Evolutionary conservation across 2,888 invertebrate species (phyloP).

Genomic region (Tortrix viridana): DNA sequence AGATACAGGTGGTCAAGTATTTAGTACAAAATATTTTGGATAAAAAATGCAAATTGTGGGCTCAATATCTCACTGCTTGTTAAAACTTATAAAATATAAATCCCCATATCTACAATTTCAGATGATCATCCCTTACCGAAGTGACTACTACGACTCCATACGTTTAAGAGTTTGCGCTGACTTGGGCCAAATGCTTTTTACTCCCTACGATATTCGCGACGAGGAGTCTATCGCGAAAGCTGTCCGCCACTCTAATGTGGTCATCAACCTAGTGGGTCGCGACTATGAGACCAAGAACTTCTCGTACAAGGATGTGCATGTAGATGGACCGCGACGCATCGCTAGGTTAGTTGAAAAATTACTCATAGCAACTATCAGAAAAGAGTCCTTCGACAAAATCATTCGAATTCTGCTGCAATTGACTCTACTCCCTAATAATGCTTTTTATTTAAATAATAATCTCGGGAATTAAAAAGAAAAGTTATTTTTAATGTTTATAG

Average conservation of each 20-base stretch:
- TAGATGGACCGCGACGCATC: constrained; percentile 91
- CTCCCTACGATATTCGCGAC: constrained; percentile 93
- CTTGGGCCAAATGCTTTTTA: constrained; percentile 96
- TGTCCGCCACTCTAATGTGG: constrained; percentile 97
- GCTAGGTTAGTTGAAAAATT: constrained; percentile 85
- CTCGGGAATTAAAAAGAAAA: too few relatives aligned
- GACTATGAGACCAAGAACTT: constrained; percentile 97
- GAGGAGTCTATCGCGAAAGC: constrained; percentile 93
- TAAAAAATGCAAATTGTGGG: not conserved
- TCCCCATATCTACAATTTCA: constrained; percentile 68
- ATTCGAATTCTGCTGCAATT: too few relatives aligned
- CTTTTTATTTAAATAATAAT: too few relatives aligned
- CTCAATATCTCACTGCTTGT: not conserved
- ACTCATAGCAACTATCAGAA: constrained; percentile 11
- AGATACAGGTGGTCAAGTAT: too few relatives aligned
- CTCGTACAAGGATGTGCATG: constrained; percentile 93
- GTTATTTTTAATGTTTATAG: too few relatives aligned
- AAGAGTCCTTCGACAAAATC: not conserved
- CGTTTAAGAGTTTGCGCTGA: constrained; percentile 95
- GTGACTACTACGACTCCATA: constrained; percentile 91
- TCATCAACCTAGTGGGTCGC: constrained; percentile 96
- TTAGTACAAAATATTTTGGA: too few relatives aligned
- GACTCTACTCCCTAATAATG: too few relatives aligned
- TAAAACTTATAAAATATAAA: too few relatives aligned
- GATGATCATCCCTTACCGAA: constrained; percentile 96